Evolutionary conservation across 2,113 vertebrate genomes (phyloP).

Genomic region (Lipophrys pholis): DNA sequence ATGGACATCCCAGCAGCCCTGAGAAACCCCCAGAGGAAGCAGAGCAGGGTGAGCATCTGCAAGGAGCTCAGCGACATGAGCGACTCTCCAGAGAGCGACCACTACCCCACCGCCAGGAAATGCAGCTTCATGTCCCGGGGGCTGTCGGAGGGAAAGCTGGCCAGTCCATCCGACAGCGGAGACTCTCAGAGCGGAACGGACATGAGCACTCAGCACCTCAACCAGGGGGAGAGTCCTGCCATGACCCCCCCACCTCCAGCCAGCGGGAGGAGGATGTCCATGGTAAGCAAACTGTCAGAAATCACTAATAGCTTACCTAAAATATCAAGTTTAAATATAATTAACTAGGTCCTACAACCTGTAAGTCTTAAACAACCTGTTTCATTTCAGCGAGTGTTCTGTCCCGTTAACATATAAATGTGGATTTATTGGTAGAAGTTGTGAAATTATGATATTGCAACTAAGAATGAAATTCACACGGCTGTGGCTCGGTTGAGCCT

Average conservation of each 20-base stretch:
- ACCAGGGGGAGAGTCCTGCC: conserved; percentile 76
- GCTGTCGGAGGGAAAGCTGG: conserved; percentile 83
- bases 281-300: conserved; percentile 83
- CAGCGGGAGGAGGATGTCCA: conserved; percentile 87
- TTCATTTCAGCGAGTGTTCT: no score
- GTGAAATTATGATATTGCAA: no score
- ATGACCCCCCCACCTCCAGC: conserved; percentile 82
- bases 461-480: no score
- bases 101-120: conserved; percentile 81
- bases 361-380: no score
- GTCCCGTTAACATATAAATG: no score
- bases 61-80: conserved; percentile 84
- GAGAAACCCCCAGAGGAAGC: conserved; percentile 74
- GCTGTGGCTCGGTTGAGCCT: no score
- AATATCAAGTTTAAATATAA: no score
- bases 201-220: conserved; percentile 73
- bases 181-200: conserved; percentile 78
- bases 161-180: conserved; percentile 79
- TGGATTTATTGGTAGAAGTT: no score
- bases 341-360: no score
- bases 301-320: no score
- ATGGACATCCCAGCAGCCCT: conserved; percentile 77
- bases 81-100: conserved; percentile 83
- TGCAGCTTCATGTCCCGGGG: conserved; percentile 88
- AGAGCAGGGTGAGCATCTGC: conserved; percentile 79